Conservation (phyloP, 2,797 vertebrate species). For the Diplodus sargus region DNA sequence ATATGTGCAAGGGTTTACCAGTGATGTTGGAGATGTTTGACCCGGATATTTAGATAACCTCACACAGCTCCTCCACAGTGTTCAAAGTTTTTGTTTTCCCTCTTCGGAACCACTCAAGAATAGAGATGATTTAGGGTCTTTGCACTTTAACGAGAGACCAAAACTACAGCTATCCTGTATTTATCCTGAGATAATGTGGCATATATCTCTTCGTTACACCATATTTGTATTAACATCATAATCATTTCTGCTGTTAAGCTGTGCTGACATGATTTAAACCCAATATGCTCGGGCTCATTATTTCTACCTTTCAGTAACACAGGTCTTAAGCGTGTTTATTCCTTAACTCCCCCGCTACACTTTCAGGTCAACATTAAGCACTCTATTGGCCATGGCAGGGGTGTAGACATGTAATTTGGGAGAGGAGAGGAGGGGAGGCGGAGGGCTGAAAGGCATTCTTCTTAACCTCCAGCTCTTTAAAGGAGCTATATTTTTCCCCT, state of each 20-base stretch:
- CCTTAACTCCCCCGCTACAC: constrained; percentile 68
- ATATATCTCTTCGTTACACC: background rate
- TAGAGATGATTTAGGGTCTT: background rate
- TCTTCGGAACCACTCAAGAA: background rate
- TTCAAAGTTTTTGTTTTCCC: constrained; percentile 3
- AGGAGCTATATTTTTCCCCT: constrained; percentile 84
- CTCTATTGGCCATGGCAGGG: constrained; percentile 79
- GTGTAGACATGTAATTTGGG: constrained; percentile 85
- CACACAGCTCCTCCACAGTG: background rate
- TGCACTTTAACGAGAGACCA: background rate
- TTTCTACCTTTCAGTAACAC: constrained; percentile 58
- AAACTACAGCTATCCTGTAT: background rate
- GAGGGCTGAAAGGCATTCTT: constrained; percentile 81
- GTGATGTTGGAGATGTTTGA: constrained; percentile 19
- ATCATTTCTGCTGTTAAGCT: constrained; percentile 18
- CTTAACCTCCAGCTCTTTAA: constrained; percentile 85
- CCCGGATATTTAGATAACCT: background rate
- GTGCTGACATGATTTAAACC: constrained; percentile 49
- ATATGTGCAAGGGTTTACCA: background rate
- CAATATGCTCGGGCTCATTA: constrained; percentile 40
- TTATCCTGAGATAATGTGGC: constrained; percentile 12
- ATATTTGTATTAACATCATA: constrained; percentile 35
- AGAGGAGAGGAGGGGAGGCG: constrained; percentile 51
- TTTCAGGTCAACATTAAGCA: constrained; percentile 80
- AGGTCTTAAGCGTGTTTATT: constrained; percentile 71